Base-by-base conservation (phyloP, 2,797 vertebrate species). In the Rhinichthys osculus region DNA sequence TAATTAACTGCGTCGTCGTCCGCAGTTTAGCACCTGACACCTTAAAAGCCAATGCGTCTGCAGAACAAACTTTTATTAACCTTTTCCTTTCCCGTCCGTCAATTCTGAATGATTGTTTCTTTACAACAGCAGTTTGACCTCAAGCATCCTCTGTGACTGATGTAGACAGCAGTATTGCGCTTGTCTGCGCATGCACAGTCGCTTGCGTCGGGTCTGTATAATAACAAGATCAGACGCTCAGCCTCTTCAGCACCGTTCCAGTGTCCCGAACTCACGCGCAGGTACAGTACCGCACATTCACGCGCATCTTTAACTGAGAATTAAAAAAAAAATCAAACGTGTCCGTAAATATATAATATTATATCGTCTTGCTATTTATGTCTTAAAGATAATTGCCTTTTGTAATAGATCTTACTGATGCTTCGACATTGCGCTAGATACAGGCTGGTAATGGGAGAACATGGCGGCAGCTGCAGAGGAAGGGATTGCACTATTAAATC, bases 391-490 rank as follows among this genome's bases (percentile, higher is more conserved):
- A 30, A 30, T 16, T 71, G 27, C 23, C 54, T 54, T 17, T 52
- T 50, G 69, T 38, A 50, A 66, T 19, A n/a, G 19, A 70, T 35
- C 66, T 71, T 50, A 71, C 59, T 84, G 83, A 88, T 90, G 86
- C 66, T 87, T 83, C 54, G 84, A 87, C 78, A 57, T 64, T 82
- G 85, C 76, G 77, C 57, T 89, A 81, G n/a, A 35, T 4, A 21
- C 86, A 81, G 82, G 50, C 66, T 83, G 21, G 11, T 35, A 85
- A 87, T 83, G 70, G 67, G 79, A 85, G 86, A 92, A 91, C 74
- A 91, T 89, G 87, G 87, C 87, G 89, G 79, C 85, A 84, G 87
- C 85, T 87, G 89, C 87, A 87, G 81, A 30, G 82, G 54, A 81
- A 87, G 84, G 83, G 85, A 87, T 87, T 72, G 84, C 71, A 64